Base-by-base conservation (phyloP, 53 echinoderm and acorn worm species). In the Stichopus horrens region DNA sequence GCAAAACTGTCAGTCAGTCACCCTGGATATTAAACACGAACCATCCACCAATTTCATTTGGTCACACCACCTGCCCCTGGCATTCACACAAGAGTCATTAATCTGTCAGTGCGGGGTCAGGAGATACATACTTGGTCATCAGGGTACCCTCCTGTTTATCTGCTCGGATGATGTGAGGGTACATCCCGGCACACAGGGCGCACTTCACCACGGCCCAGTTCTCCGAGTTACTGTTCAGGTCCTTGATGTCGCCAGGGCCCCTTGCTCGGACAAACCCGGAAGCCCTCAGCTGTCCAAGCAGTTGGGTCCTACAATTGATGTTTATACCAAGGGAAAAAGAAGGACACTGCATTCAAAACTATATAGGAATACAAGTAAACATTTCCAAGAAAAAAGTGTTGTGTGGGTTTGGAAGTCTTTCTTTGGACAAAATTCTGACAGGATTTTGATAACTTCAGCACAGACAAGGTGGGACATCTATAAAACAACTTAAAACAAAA, bases 151-250 rank as follows among this genome's bases (percentile, higher is more conserved):
- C 88, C 75, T 94, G 90, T 73, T 96, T 90, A 60, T 99, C 96
- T 57, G 95, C 94, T 76, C 94, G 90, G 74, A 99, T 94, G 58
- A 99, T 90, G 91, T 96, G 91, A 13, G 99, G 99, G 89, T 99
- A 99, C 94, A 96, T 96, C 88, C 99, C 99, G 74, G 96, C 96
- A 91, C 94, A 94, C 20, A 99, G 88, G 16, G 93, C 91, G 13
- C 96, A 94, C 87, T 99, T 99, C 20, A 99, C 99, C 56, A 99
- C 99, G 4, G 99, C 99, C 99, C 99, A 99, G 83, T 99, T 99
- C 93, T 99, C 99, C 7, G 99, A 99, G 93, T 99, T 94, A 37
- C 95, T 92, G 89, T 99, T 99, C 80, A 99, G 93, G 83, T 99
- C 98, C 18, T 94, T 93, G 94, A 99, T 99, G 80, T 98, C 99